A percentile compares a stretch with the other conserved stretches of the same genome.
These are phyloP conservation scores for Dicyrtoma fusca DNA, from an alignment of 2,888 invertebrate species.

Conservation along the genomic window DNA sequence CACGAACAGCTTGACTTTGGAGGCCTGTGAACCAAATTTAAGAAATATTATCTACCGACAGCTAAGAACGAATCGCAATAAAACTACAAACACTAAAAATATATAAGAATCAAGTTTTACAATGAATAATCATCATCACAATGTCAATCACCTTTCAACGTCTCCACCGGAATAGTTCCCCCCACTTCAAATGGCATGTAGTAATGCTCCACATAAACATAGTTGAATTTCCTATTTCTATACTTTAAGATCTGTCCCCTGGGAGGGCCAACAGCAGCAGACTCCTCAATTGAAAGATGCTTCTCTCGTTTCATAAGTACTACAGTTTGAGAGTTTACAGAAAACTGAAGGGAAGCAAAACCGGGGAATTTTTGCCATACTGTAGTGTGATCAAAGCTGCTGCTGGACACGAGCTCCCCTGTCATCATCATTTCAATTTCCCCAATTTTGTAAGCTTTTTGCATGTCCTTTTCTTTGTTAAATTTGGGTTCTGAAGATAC, in stretches of 20 bases:
- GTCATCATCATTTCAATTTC: not conserved
- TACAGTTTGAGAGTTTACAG: slow-evolving; percentile 12
- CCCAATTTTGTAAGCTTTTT: slow-evolving; percentile 18
- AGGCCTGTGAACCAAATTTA: slow-evolving; percentile 34
- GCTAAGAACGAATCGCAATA: no score
- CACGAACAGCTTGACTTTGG: slow-evolving; percentile 32
- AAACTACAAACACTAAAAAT: not conserved
- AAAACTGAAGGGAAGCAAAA: not conserved
- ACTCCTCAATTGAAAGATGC: slow-evolving; percentile 30
- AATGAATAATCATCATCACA: no score
- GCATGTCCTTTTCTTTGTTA: not conserved
- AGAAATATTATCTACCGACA: not conserved
- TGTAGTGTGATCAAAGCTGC: not conserved
- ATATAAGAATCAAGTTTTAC: no score
- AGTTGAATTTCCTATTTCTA: slow-evolving; percentile 35
- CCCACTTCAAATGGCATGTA: slow-evolving; percentile 34
- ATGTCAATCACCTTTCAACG: no score
- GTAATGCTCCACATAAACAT: slow-evolving; percentile 39
- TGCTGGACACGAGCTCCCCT: not conserved
- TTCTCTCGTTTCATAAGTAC: slow-evolving; percentile 40
- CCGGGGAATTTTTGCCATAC: not conserved
- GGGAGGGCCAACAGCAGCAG: slow-evolving; percentile 16
- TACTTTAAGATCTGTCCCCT: slow-evolving; percentile 28
- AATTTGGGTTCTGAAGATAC: not conserved
- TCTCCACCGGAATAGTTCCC: not conserved